These are phyloP conservation scores for Notodonta dromedarius DNA, from an alignment of 2,888 invertebrate genomes.

Conservation along the genomic window DNA sequence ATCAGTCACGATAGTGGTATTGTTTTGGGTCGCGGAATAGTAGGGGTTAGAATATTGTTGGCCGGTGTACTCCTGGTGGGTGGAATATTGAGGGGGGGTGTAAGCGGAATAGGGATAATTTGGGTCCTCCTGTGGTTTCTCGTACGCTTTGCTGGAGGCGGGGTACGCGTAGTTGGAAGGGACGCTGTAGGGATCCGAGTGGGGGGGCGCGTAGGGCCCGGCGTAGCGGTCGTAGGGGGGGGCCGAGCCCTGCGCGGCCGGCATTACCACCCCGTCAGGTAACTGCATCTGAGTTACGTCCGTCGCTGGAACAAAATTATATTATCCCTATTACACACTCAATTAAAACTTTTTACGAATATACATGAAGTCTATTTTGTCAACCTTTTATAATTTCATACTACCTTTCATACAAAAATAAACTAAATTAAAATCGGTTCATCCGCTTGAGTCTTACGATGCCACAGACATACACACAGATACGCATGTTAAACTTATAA, in stretches of 20 bases:
- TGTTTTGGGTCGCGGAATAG: slow-evolving; percentile 65
- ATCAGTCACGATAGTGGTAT: slow-evolving; percentile 59
- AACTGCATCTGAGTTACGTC: slow-evolving; percentile 65
- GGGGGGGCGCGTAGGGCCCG: slow-evolving; percentile 57
- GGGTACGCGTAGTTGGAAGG: slow-evolving; percentile 58
- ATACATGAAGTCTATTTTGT: no score
- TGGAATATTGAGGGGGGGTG: slow-evolving; percentile 66
- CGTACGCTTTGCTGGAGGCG: slow-evolving; percentile 52
- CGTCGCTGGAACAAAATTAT: slow-evolving; percentile 61
- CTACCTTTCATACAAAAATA: no score
- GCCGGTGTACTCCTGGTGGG: slow-evolving; percentile 49
- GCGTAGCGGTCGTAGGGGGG: slow-evolving; percentile 60
- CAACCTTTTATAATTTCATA: no score
- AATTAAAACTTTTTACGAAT: no score
- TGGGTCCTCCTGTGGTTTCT: slow-evolving; percentile 56
- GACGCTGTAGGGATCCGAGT: slow-evolving; percentile 52
- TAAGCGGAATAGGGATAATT: slow-evolving; percentile 64
- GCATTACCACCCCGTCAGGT: slow-evolving; percentile 70
- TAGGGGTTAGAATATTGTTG: slow-evolving; percentile 69
- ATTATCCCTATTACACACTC: neutral
- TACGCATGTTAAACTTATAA: no score
- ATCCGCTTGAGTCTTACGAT: no score
- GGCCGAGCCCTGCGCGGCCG: slow-evolving; percentile 55
- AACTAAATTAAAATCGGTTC: no score
- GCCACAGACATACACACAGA: no score